These are phyloP conservation scores for Australoheros facetus DNA, from an alignment of 2,797 vertebrate genomes.

Conservation along the genomic window DNA sequence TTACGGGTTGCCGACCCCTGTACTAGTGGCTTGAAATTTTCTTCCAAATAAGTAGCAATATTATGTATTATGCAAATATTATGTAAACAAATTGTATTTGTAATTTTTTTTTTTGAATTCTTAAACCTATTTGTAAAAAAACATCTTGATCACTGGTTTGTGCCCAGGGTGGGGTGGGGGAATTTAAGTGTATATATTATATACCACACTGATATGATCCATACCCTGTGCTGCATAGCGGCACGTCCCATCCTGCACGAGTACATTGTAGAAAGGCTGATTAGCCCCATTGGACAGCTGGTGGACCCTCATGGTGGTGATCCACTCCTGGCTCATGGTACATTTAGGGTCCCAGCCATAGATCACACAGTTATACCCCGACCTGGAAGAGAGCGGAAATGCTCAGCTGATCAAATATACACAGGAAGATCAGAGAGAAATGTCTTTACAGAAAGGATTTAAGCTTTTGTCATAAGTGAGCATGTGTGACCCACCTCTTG, in stretches of 20 bases:
- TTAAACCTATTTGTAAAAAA: too few species aligned
- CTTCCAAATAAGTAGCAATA: too few species aligned
- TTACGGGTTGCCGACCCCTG: too few species aligned
- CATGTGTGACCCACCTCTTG: constrained; percentile 84
- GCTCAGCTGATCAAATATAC: neutral
- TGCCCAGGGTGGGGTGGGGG: neutral
- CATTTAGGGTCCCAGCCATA: constrained; percentile 98
- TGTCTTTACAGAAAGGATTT: accelerated
- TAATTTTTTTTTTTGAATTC: too few species aligned
- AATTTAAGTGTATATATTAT: neutral
- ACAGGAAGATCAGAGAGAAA: neutral
- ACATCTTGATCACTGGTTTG: too few species aligned
- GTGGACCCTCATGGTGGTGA: constrained; percentile 95
- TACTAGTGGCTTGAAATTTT: too few species aligned
- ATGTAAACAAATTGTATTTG: too few species aligned
- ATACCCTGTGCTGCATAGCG: constrained; percentile 94
- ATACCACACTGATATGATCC: neutral
- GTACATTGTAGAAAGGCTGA: constrained; percentile 97
- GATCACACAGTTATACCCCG: constrained; percentile 95
- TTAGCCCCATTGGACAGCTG: constrained; percentile 90
- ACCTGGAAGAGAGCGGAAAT: constrained; percentile 64
- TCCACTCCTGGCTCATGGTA: constrained; percentile 98
- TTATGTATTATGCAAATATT: too few species aligned
- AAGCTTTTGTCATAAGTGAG: neutral
- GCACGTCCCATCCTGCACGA: constrained; percentile 95